These are phyloP conservation scores for Limnephilus lunatus DNA, from an alignment of 2,888 invertebrate genomes.

Conservation along the genomic window DNA sequence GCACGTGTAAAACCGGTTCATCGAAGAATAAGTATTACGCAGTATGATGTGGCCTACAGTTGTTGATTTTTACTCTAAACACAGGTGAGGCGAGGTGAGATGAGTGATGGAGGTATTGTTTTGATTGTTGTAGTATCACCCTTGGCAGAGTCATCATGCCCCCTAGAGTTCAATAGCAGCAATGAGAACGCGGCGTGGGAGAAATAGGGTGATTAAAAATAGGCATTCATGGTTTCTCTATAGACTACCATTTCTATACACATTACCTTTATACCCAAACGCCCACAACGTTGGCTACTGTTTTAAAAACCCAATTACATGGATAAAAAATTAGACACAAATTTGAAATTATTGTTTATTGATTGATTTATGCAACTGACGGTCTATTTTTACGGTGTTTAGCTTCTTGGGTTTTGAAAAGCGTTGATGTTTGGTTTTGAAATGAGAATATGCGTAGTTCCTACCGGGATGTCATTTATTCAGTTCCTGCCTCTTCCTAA, in stretches of 20 bases:
- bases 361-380: no score
- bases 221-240: neutral
- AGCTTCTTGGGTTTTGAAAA: no score
- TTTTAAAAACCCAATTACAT: neutral
- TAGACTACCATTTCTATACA: neutral
- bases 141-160: neutral
- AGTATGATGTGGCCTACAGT: neutral
- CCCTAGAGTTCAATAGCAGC: conserved; percentile 58
- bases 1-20: neutral
- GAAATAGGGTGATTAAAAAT: conserved; percentile 1
- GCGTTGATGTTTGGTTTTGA: no score
- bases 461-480: no score
- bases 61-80: neutral
- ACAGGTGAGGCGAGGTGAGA: neutral
- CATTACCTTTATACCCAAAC: neutral
- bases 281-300: neutral
- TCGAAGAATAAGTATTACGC: neutral
- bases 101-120: conserved; percentile 15
- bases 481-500: no score
- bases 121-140: conserved; percentile 2
- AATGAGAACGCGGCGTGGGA: conserved; percentile 60
- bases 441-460: no score
- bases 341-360: no score
- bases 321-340: neutral
- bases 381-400: no score